These are phyloP conservation scores for Corbicula japonica DNA, from an alignment of 2,888 invertebrate genomes.

Conservation along the genomic window DNA sequence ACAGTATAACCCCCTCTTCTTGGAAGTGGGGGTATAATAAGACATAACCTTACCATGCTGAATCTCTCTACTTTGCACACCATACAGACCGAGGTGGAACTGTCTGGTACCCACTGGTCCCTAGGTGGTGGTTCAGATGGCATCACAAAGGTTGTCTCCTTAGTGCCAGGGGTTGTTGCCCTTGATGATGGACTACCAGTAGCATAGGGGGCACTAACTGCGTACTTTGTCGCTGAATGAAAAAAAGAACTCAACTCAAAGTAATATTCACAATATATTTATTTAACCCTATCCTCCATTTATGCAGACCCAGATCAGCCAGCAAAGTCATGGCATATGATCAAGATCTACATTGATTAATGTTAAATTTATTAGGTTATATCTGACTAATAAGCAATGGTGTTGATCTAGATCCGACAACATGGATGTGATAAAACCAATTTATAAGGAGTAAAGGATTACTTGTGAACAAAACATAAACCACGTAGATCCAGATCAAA, in stretches of 20 bases:
- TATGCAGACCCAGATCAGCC: too few species aligned
- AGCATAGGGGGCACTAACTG: conserved; percentile 51
- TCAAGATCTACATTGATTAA: too few species aligned
- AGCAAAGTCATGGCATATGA: too few species aligned
- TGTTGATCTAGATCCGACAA: too few species aligned
- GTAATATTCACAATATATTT: background rate
- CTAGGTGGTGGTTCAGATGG: conserved; percentile 92
- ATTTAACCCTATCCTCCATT: too few species aligned
- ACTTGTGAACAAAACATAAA: too few species aligned
- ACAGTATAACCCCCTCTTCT: too few species aligned
- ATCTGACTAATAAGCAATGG: too few species aligned
- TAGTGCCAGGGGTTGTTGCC: conserved; percentile 1
- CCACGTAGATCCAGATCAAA: too few species aligned
- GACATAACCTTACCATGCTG: conserved; percentile 85
- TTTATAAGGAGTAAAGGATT: too few species aligned
- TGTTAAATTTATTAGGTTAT: too few species aligned
- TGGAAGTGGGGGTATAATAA: background rate
- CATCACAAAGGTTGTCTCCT: conserved; percentile 89
- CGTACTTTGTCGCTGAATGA: conserved; percentile 36
- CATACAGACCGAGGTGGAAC: conserved; percentile 91
- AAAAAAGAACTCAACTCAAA: background rate
- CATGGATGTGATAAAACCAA: too few species aligned
- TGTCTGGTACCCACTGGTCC: conserved; percentile 94
- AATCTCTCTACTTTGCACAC: conserved; percentile 86
- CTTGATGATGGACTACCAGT: conserved; percentile 35